phyloP scores from a whole-genome alignment of 1,140 invertebrate genomes.

The Mercenaria mercenaria region DNA sequence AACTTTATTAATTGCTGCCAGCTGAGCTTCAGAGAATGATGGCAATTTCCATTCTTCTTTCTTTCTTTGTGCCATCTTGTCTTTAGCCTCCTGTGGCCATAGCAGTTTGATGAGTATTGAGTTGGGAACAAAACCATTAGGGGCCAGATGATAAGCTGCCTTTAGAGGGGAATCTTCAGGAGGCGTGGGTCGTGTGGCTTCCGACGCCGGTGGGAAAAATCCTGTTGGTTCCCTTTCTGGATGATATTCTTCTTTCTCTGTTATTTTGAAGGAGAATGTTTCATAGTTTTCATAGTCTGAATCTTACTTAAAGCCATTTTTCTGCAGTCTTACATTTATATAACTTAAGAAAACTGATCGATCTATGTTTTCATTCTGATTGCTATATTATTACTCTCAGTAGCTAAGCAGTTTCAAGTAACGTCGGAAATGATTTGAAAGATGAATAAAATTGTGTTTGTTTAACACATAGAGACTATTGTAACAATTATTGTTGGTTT shows the following conservation, averaged over 20 bases:
- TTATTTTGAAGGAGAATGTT: constrained; percentile 2
- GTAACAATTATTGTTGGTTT: too few species aligned
- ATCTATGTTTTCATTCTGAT: too few species aligned
- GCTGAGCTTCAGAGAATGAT: constrained; percentile 74
- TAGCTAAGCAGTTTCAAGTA: too few species aligned
- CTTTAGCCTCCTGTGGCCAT: constrained; percentile 75
- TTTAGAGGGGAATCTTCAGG: constrained; percentile 69
- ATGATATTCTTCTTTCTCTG: constrained; percentile 71
- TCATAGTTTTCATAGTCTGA: not conserved
- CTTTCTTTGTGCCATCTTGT: constrained; percentile 30
- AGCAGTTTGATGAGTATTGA: constrained; percentile 82
- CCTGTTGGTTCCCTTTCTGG: constrained; percentile 79
- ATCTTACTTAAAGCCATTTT: too few species aligned
- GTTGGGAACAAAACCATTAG: constrained; percentile 82
- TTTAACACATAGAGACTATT: too few species aligned
- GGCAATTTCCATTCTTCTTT: constrained; percentile 76
- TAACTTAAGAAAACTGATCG: too few species aligned
- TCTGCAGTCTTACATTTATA: too few species aligned
- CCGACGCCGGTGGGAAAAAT: constrained; percentile 79
- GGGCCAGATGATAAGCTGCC: constrained; percentile 65
- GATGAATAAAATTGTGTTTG: too few species aligned
- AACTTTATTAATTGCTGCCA: constrained; percentile 72
- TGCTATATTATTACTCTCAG: too few species aligned
- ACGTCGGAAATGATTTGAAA: too few species aligned
- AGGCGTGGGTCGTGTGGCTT: constrained; percentile 54